These are phyloP conservation scores for Lydus trimaculatus DNA, from an alignment of 2,888 invertebrate genomes.

Conservation along the genomic window DNA sequence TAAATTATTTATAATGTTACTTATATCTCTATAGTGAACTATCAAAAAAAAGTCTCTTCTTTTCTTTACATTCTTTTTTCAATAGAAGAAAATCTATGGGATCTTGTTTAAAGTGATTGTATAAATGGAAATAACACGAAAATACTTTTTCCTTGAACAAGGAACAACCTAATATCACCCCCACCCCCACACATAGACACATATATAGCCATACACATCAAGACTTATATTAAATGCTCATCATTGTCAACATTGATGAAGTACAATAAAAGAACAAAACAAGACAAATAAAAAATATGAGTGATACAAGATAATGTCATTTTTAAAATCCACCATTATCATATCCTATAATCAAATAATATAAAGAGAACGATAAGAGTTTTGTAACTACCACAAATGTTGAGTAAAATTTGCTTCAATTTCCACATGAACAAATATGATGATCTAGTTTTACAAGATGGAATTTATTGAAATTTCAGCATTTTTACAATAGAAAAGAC, in stretches of 20 bases:
- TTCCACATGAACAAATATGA: not conserved
- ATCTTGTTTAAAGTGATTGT: slow-evolving; percentile 17
- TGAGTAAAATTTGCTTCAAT: not conserved
- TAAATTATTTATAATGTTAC: slow-evolving; percentile 8
- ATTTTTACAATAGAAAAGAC: not conserved
- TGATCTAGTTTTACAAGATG: not conserved
- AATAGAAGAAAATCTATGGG: slow-evolving; percentile 12
- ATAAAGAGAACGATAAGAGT: not conserved
- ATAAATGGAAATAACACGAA: slow-evolving; percentile 15
- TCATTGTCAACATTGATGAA: slow-evolving; percentile 36
- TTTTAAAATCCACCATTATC: not conserved
- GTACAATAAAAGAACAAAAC: not conserved
- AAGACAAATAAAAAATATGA: not conserved
- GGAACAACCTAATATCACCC: slow-evolving; percentile 34
- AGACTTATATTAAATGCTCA: slow-evolving; percentile 33
- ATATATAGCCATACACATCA: not conserved
- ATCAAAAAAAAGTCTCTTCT: not conserved
- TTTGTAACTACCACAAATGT: not conserved
- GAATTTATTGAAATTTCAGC: not conserved
- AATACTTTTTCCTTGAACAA: slow-evolving; percentile 25
- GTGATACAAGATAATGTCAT: not conserved
- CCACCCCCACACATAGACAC: too few relatives aligned
- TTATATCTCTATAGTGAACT: not conserved
- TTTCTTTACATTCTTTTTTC: not conserved
- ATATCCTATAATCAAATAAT: not conserved